Percentiles rank a stretch among this genome's conserved stretches.
Conservation (phyloP, 2,797 vertebrate genomes). For the Chiroxiphia lanceolata region DNA sequence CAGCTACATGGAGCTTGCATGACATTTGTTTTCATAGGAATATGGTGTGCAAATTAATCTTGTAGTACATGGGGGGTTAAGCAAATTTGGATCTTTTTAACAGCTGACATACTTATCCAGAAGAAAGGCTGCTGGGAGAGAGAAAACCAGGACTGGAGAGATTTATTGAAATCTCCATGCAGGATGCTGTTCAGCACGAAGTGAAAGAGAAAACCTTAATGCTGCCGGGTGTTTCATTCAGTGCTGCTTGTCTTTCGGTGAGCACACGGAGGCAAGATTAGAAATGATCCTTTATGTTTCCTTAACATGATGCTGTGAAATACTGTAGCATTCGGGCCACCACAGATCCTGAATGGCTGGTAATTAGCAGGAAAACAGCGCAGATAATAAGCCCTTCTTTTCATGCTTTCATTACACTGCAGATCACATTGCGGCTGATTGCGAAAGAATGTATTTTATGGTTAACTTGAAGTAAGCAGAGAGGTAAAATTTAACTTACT, state of each 20-base stretch:
- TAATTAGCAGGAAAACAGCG: constrained; percentile 29
- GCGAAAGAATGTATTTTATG: not conserved
- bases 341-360: not conserved
- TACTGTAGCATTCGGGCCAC: not conserved
- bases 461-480: constrained; percentile 40
- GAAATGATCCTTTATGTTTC: not conserved
- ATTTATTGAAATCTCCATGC: constrained; percentile 21
- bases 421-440: not conserved
- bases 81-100: constrained; percentile 4
- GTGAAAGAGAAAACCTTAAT: not conserved
- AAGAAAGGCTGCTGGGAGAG: not conserved
- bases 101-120: not conserved
- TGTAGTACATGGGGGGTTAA: not conserved
- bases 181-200: constrained; percentile 4
- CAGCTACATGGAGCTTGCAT: constrained; percentile 17
- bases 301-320: constrained; percentile 14
- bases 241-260: not conserved
- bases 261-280: not conserved
- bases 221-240: not conserved
- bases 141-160: not conserved
- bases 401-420: not conserved
- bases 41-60: constrained; percentile 14
- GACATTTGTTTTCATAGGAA: constrained; percentile 47
- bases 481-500: constrained; percentile 51
- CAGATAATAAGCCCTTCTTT: not conserved